Evolutionary conservation across 2,888 invertebrate species (phyloP).

Genomic region (Cheilosia urbana): DNA sequence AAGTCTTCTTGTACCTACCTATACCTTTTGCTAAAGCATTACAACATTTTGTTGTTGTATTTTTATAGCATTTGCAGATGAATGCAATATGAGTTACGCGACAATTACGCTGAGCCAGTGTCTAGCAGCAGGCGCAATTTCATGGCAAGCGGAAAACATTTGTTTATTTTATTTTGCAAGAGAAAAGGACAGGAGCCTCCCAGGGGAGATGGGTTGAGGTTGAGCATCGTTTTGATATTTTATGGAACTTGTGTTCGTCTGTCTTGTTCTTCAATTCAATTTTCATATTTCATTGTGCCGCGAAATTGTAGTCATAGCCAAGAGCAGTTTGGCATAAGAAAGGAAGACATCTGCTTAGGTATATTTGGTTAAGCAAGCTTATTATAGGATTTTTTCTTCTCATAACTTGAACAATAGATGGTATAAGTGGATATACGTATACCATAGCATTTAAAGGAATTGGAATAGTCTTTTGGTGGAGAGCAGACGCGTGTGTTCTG

Average conservation of each 20-base stretch:
- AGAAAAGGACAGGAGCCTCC: slow-evolving; percentile 5
- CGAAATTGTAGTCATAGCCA: slow-evolving; percentile 1
- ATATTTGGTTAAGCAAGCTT: slow-evolving; percentile 53
- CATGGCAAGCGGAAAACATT: slow-evolving; percentile 43
- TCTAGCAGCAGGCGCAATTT: slow-evolving; percentile 5
- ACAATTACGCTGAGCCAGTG: slow-evolving; percentile 32
- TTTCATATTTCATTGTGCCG: slow-evolving; percentile 22
- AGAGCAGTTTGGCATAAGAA: neutral
- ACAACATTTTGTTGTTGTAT: slow-evolving; percentile 1
- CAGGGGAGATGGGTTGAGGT: neutral
- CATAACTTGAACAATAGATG: slow-evolving; percentile 19
- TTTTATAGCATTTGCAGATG: slow-evolving; percentile 13
- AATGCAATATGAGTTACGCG: slow-evolving; percentile 36
- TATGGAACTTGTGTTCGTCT: neutral
- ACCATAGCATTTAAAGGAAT: neutral
- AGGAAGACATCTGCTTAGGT: slow-evolving; percentile 12
- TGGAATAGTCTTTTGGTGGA: neutral
- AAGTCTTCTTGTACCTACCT: neutral
- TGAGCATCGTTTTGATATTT: slow-evolving; percentile 17
- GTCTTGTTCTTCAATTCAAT: slow-evolving; percentile 4
- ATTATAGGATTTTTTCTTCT: slow-evolving; percentile 31
- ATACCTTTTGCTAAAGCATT: slow-evolving; percentile 11
- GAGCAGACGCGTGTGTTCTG: neutral
- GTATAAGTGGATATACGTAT: neutral
- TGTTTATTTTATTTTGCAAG: slow-evolving; percentile 46